phyloP scores from a whole-genome alignment of 2,113 vertebrate species.

The Pituophis catenifer region DNA sequence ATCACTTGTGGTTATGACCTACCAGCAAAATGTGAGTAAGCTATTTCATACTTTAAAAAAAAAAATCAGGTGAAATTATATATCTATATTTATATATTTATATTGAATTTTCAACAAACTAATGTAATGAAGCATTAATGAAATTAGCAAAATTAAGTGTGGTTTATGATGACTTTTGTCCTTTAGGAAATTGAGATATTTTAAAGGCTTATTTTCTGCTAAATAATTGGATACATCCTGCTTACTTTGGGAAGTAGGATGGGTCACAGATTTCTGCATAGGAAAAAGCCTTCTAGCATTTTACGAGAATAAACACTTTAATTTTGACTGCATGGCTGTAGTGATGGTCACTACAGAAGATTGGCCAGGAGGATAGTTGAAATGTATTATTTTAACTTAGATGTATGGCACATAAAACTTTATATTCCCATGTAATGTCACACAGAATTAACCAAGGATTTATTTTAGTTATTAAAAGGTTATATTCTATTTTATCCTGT shows the following conservation, averaged over 20 bases:
- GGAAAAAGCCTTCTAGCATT: constrained; percentile 49
- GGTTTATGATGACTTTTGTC: constrained; percentile 35
- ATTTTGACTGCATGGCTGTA: constrained; percentile 47
- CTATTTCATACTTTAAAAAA: not conserved
- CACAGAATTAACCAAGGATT: not conserved
- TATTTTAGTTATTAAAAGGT: not conserved
- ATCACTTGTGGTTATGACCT: constrained; percentile 96
- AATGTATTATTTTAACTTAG: not conserved
- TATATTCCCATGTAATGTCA: not conserved
- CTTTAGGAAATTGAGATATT: constrained; percentile 42
- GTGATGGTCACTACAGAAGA: too few relatives aligned
- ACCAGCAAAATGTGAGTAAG: constrained; percentile 92
- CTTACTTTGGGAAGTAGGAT: constrained; percentile 18
- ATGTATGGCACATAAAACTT: not conserved
- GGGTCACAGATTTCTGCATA: constrained; percentile 34
- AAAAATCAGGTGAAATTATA: not conserved
- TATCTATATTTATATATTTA: not conserved
- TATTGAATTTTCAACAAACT: constrained; percentile 18
- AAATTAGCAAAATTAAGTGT: constrained; percentile 53
- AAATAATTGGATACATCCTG: constrained; percentile 25
- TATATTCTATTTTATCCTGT: not conserved
- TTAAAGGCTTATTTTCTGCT: constrained; percentile 9
- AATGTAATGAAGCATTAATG: constrained; percentile 43
- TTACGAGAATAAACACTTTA: constrained; percentile 60
- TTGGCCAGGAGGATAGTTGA: not conserved